Percentiles rank a stretch among this genome's conserved stretches.
These are phyloP conservation scores for Myanophis thanlyinensis DNA, from an alignment of 2,113 vertebrate genomes.

Conservation along the genomic window DNA sequence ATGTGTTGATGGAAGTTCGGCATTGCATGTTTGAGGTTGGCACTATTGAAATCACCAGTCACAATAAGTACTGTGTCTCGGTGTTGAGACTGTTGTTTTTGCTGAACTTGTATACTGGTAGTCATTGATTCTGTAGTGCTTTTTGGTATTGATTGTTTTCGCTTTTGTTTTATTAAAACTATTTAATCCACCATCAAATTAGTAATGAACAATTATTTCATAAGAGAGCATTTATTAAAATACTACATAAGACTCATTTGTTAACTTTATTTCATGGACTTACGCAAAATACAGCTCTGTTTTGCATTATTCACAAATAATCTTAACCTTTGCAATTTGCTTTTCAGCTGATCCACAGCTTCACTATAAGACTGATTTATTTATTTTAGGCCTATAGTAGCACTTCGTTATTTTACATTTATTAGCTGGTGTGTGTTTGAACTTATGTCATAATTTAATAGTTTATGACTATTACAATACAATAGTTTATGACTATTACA, in stretches of 20 bases:
- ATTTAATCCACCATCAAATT: constrained; percentile 53
- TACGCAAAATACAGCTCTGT: neutral
- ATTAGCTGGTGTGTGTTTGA: neutral
- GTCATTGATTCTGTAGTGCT: neutral
- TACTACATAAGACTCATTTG: neutral
- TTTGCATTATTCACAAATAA: neutral
- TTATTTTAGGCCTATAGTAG: neutral
- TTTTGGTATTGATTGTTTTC: constrained; percentile 21
- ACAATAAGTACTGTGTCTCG: too few species aligned
- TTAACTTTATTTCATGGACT: constrained; percentile 7
- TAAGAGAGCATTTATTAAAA: constrained; percentile 18
- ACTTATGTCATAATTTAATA: neutral
- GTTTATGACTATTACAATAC: neutral
- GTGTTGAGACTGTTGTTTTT: too few species aligned
- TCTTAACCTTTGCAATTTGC: neutral
- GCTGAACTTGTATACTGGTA: constrained; percentile 28
- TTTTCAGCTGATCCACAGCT: neutral
- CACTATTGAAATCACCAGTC: too few species aligned
- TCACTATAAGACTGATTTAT: neutral
- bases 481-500: neutral
- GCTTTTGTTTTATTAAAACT: constrained; percentile 55
- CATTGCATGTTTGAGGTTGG: too few species aligned
- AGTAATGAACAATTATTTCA: constrained; percentile 52
- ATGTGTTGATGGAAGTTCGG: too few species aligned
- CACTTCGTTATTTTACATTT: neutral